Evolutionary conservation across 2,888 invertebrate genomes (phyloP).

Genomic region (Blastobasis lacticolella): DNA sequence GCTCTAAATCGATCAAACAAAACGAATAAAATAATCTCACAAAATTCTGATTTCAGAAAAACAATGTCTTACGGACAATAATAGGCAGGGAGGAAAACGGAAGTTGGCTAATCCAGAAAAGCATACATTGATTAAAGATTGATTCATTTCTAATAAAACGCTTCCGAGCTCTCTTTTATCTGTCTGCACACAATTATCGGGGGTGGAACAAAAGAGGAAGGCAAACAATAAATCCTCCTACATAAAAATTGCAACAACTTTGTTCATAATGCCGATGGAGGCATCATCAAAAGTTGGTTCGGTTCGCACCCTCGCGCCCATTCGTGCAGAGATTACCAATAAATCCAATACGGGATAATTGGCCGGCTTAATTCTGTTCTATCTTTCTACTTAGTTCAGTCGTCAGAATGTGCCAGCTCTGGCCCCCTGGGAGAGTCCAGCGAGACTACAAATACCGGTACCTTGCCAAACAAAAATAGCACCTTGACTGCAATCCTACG

Average conservation of each 20-base stretch:
- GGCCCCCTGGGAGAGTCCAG: conserved; percentile 69
- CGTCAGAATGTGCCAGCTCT: conserved; percentile 73
- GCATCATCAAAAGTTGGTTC: conserved; percentile 73
- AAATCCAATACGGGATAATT: conserved; percentile 76
- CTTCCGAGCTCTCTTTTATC: conserved; percentile 56
- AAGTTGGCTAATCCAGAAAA: conserved; percentile 33
- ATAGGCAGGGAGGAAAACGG: conserved; percentile 13
- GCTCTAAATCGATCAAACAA: neutral
- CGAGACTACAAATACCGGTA: conserved; percentile 50
- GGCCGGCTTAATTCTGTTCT: conserved; percentile 75
- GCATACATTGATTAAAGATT: conserved; percentile 48
- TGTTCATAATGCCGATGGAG: conserved; percentile 71
- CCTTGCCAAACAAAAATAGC: conserved; percentile 49
- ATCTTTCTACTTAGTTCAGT: conserved; percentile 75
- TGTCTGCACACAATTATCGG: conserved; percentile 50
- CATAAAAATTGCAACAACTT: conserved; percentile 74
- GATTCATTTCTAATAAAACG: conserved; percentile 53
- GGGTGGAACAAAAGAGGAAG: conserved; percentile 56
- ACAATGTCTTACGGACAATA: neutral
- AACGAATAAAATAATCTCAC: neutral
- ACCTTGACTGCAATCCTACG: conserved; percentile 40
- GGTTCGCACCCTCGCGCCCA: conserved; percentile 72
- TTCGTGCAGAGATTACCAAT: conserved; percentile 75
- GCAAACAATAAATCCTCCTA: conserved; percentile 68
- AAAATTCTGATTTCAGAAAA: neutral